Evolutionary conservation across 2,888 invertebrate genomes (phyloP), one percentile per base, ranked within the genome.

Genomic region (Tethea ocularis): DNA sequence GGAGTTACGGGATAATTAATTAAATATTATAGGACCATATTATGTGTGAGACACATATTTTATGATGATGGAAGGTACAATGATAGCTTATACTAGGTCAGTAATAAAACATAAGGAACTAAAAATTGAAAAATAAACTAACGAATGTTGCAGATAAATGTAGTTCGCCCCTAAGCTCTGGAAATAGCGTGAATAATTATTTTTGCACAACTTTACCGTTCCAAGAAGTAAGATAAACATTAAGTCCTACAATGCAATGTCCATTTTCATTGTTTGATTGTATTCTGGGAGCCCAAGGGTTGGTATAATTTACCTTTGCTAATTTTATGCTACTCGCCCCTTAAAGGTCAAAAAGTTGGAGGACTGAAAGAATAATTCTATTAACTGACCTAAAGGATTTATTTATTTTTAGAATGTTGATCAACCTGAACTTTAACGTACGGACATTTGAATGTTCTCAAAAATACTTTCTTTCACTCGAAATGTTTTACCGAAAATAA

Each of bases 241-340:
- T 55, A 58, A 55, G 57, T 57, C 33, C 33, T 46, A n/a, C 52
- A 51, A 52, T 52, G 58, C 52, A 52, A 52, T 57, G 57, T 59
- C 57, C 57, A 24, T 59, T 63, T 56, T 54, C 54, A 33, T 33
- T 54, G 54, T 54, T 53, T 24, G 26, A 15, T 17, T 53, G 2
- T 2, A n/a, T n/a, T n/a, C 20, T 20, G 20, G 3, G 3, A 36
- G 33, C 11, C 53, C 17, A 10, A 11, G 36, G 17, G 33, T 36
- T 33, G 11, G 53, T 29, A 20, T 54, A 54, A 54, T 54, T 54
- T 54, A 54, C 33, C 22, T 54, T 54, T 54, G 54, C 29, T 10
- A 46, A 46, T 20, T 54, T 22, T 22, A 54, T 36, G 20, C 20
- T 20, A 10, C 15, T 33, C 17, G 7, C 52, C 29, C 38, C 13